phyloP scores from a whole-genome alignment of 2,113 vertebrate genomes.

The Chamaetylas fuelleborni region DNA sequence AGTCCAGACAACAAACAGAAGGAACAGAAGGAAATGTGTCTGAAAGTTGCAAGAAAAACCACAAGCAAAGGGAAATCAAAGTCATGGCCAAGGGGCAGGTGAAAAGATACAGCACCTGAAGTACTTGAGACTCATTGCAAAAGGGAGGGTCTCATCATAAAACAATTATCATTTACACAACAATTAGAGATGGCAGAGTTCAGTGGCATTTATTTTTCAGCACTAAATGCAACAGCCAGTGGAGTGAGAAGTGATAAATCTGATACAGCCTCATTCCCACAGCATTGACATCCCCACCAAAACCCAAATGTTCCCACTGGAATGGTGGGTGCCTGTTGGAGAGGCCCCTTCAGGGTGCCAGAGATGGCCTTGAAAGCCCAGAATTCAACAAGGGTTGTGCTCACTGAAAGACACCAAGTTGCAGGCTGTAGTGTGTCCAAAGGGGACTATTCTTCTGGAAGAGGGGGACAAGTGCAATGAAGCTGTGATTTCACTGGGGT shows the following conservation, averaged over 20 bases:
- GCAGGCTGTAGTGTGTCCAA: neutral
- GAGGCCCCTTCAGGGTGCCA: neutral
- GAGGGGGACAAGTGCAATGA: neutral
- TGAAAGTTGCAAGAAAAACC: neutral
- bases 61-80: neutral
- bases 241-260: neutral
- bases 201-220: neutral
- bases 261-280: neutral
- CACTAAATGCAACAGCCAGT: neutral
- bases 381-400: neutral
- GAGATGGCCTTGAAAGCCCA: neutral
- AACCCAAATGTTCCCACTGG: neutral
- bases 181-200: neutral
- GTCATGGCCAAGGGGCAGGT: neutral
- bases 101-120: neutral
- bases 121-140: neutral
- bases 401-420: accelerated
- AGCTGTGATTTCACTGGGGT: neutral
- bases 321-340: neutral
- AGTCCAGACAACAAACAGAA: neutral
- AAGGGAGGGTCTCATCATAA: neutral
- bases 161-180: neutral
- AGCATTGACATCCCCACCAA: neutral
- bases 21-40: neutral
- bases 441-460: neutral